Percentiles rank a stretch among this genome's conserved stretches.
Conservation (phyloP, 2,113 vertebrate species). For the Calidris pugnax region DNA sequence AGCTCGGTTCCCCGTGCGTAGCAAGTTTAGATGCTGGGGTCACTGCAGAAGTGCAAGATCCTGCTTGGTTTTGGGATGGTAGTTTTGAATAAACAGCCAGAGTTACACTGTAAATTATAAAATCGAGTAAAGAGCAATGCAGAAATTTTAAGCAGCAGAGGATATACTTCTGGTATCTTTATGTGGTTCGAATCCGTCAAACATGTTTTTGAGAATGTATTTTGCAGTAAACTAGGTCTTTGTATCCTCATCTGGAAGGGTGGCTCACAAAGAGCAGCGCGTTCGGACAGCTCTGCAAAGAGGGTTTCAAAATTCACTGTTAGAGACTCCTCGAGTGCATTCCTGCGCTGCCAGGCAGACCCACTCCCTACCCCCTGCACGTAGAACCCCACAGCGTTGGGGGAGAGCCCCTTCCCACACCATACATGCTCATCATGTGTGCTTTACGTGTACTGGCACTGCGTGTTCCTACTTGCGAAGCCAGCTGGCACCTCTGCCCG, state of each 20-base stretch:
- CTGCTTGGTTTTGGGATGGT: not conserved
- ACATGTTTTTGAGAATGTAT: not conserved
- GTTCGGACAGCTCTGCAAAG: not conserved
- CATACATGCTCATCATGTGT: rapidly evolving
- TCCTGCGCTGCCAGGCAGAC: not conserved
- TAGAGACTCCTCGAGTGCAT: not conserved
- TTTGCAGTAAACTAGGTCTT: not conserved
- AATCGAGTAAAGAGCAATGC: not conserved
- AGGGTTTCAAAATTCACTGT: not conserved
- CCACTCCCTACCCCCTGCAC: not conserved
- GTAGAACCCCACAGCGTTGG: rapidly evolving
- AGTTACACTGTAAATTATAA: not conserved
- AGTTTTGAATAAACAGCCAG: not conserved
- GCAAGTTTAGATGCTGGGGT: not conserved
- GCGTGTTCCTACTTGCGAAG: not conserved
- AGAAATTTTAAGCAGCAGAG: not conserved
- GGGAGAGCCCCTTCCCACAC: rapidly evolving
- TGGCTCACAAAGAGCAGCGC: not conserved
- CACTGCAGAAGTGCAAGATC: not conserved
- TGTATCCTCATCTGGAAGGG: not conserved
- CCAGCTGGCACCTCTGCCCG: not conserved
- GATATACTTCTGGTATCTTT: rapidly evolving
- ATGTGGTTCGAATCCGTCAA: not conserved
- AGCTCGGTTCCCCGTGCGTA: not conserved
- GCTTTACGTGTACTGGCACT: rapidly evolving